Conservation (phyloP, 2,888 invertebrate genomes). For the Eucera pruinosa region DNA sequence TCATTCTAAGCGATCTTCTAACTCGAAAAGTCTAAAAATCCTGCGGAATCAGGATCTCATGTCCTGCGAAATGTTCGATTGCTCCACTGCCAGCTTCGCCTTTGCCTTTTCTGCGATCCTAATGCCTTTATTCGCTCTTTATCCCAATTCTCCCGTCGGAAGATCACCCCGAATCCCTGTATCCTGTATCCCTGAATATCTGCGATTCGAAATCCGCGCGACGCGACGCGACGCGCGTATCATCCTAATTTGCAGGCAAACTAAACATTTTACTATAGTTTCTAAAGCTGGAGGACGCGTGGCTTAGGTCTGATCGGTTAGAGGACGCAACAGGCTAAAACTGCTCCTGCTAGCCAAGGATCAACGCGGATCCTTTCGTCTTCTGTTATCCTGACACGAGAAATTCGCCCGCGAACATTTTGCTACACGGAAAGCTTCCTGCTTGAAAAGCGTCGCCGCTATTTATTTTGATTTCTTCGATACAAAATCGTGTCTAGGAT, state of each 20-base stretch:
- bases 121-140: conserved; percentile 74
- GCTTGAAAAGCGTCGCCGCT: conserved; percentile 5
- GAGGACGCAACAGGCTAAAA: conserved; percentile 74
- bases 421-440: conserved; percentile 20
- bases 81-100: conserved; percentile 23
- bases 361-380: conserved; percentile 45
- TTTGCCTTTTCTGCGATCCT: conserved; percentile 73
- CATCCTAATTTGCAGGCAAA: conserved; percentile 16
- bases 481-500: too few species aligned
- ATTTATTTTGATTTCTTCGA: too few species aligned
- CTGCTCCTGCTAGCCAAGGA: conserved; percentile 32
- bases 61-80: too few species aligned
- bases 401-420: conserved; percentile 69
- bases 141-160: conserved; percentile 73
- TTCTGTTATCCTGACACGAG: conserved; percentile 74
- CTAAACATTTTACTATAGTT: too few species aligned
- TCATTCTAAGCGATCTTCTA: conserved; percentile 43
- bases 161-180: conserved; percentile 49
- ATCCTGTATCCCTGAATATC: too few species aligned
- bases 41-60: conserved; percentile 76
- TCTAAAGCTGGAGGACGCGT: too few species aligned
- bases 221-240: conserved; percentile 11
- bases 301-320: too few species aligned
- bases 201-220: too few species aligned
- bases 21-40: conserved; percentile 71